A percentile compares a stretch with the other conserved stretches of the same genome.
These are phyloP conservation scores for Gymnopithys bicolor DNA, from an alignment of 2,797 vertebrate species.

Conservation along the genomic window DNA sequence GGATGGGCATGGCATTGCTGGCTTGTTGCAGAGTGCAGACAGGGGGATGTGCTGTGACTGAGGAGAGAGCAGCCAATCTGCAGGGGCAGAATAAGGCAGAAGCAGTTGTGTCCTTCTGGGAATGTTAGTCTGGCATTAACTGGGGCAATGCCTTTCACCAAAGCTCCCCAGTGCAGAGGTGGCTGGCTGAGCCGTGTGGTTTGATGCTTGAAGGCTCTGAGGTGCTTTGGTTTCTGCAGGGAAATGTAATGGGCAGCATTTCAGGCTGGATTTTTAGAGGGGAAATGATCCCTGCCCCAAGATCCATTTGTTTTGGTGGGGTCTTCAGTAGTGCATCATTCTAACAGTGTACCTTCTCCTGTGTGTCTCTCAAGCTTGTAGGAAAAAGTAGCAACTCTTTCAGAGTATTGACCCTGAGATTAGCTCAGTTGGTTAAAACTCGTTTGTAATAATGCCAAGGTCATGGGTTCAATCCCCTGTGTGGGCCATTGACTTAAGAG, in stretches of 20 bases:
- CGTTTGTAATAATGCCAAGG: too few relatives aligned
- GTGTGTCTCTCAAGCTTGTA: neutral
- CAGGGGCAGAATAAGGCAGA: neutral
- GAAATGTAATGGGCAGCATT: neutral
- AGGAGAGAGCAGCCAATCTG: neutral
- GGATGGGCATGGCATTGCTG: neutral
- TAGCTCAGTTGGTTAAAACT: too few relatives aligned
- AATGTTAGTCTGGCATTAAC: neutral
- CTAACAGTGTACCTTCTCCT: neutral
- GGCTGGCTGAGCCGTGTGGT: neutral
- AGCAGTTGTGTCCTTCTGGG: neutral
- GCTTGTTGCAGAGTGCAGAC: neutral
- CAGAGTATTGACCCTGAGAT: neutral
- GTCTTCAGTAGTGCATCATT: neutral
- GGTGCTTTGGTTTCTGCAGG: neutral
- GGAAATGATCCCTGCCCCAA: neutral
- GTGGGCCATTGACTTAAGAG: too few relatives aligned
- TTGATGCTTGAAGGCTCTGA: neutral
- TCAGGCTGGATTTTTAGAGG: neutral
- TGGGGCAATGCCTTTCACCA: neutral
- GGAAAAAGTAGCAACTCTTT: neutral
- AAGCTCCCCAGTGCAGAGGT: neutral
- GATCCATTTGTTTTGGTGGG: neutral
- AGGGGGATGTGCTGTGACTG: neutral
- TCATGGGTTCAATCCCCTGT: too few relatives aligned